Percentiles rank a stretch among this genome's conserved stretches.
Conservation (phyloP, 2,113 vertebrate species). For the Ardeotis arabs region DNA sequence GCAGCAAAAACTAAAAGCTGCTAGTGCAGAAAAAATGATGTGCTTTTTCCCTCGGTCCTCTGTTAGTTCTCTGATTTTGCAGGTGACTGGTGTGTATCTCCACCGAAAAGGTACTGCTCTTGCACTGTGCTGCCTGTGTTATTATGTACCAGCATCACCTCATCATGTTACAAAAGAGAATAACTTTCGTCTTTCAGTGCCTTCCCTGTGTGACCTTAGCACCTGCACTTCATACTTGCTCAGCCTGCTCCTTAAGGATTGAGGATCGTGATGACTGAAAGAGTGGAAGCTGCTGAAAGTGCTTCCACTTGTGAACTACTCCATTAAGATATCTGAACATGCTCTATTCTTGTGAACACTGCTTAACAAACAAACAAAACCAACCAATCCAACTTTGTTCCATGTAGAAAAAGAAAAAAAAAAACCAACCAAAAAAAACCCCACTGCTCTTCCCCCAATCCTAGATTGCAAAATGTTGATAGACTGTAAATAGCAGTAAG, state of each 20-base stretch:
- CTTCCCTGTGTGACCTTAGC: not conserved
- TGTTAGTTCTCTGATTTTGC: not conserved
- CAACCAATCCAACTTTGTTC: not conserved
- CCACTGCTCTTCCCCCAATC: accelerated
- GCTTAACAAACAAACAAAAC: not conserved
- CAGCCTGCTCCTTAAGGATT: not conserved
- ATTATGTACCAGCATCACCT: accelerated
- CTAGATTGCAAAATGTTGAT: not conserved
- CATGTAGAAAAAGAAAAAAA: not conserved
- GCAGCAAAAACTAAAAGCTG: not conserved
- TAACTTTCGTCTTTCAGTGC: not conserved
- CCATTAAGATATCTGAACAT: not conserved
- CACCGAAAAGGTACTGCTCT: not conserved
- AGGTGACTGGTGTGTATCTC: not conserved
- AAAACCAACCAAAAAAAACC: too few species aligned
- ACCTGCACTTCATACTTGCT: not conserved
- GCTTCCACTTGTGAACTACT: not conserved
- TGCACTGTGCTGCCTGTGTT: accelerated
- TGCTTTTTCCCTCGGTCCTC: not conserved
- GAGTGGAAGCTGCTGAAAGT: not conserved
- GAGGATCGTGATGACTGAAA: not conserved
- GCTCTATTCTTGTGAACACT: not conserved
- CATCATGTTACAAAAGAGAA: not conserved
- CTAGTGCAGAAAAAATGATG: not conserved
- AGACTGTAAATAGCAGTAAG: not conserved